A percentile compares a stretch with the other conserved stretches of the same genome.
These are phyloP conservation scores for Lacerta viridis DNA, from an alignment of 2,797 vertebrate genomes.

Conservation along the genomic window DNA sequence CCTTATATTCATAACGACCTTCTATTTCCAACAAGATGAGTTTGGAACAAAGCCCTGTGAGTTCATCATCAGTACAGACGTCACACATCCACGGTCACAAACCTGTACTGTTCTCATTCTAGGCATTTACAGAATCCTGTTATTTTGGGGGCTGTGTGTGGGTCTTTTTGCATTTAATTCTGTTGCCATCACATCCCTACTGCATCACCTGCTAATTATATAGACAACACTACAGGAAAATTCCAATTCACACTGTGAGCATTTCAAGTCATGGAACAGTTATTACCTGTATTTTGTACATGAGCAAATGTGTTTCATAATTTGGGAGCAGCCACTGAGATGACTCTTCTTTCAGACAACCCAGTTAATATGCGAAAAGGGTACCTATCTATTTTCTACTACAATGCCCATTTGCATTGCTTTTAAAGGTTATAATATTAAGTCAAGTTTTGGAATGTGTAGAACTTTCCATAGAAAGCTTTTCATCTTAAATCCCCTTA, in stretches of 20 bases:
- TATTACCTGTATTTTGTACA: not conserved
- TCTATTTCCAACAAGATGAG: conserved; percentile 27
- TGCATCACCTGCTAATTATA: not conserved
- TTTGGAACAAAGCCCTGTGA: conserved; percentile 8
- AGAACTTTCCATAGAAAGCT: not conserved
- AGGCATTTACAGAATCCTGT: not conserved
- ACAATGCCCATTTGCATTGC: not conserved
- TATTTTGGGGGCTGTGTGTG: not conserved
- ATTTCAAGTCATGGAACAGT: not conserved
- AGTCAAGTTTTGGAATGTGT: not conserved
- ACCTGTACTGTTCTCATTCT: conserved; percentile 2
- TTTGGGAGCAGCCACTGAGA: too few species aligned
- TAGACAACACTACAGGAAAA: not conserved
- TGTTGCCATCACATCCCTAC: not conserved
- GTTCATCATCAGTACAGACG: conserved; percentile 16
- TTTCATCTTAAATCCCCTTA: not conserved
- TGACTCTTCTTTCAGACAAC: too few species aligned
- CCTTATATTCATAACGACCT: not conserved
- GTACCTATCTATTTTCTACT: not conserved
- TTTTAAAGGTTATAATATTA: not conserved
- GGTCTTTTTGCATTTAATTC: not conserved
- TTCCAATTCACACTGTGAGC: not conserved
- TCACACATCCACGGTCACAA: not conserved
- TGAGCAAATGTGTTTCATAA: not conserved
- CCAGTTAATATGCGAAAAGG: not conserved